Conservation (phyloP, 2,113 vertebrate species). For the Suncus etruscus region DNA sequence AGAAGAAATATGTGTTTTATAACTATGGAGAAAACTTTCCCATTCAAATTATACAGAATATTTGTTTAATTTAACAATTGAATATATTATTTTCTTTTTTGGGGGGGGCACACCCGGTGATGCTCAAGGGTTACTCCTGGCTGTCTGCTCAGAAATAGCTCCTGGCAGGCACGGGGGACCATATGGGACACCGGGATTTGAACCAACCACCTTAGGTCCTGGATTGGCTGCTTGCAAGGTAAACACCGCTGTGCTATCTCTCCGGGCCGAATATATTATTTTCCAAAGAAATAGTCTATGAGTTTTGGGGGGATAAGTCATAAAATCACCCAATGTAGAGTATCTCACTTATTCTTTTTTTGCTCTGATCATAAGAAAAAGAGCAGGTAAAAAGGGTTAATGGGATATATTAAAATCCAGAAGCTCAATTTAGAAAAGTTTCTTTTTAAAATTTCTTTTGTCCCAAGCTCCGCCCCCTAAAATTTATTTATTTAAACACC, state of each 20-base stretch:
- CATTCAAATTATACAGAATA: background rate
- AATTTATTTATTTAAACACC: no score
- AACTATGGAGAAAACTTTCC: background rate
- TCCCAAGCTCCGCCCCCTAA: no score
- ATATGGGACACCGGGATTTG: no score
- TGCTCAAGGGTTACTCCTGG: no score
- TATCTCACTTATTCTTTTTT: background rate
- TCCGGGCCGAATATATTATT: background rate
- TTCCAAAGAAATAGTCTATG: background rate
- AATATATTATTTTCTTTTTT: background rate
- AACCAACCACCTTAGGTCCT: no score
- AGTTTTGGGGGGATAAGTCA: accelerated
- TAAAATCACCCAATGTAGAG: background rate
- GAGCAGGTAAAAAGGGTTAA: background rate
- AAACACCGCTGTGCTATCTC: no score
- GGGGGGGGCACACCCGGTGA: no score
- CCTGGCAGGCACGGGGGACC: no score
- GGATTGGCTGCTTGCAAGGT: no score
- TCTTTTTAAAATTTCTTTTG: no score
- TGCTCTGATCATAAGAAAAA: background rate
- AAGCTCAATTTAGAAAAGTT: conserved; percentile 9
- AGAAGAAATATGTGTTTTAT: background rate
- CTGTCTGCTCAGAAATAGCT: no score
- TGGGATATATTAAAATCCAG: background rate
- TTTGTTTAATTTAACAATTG: background rate